Percentiles rank a stretch among this genome's conserved stretches.
phyloP scores from a whole-genome alignment of 2,797 vertebrate genomes.

The Hyperoplus lanceolatus region DNA sequence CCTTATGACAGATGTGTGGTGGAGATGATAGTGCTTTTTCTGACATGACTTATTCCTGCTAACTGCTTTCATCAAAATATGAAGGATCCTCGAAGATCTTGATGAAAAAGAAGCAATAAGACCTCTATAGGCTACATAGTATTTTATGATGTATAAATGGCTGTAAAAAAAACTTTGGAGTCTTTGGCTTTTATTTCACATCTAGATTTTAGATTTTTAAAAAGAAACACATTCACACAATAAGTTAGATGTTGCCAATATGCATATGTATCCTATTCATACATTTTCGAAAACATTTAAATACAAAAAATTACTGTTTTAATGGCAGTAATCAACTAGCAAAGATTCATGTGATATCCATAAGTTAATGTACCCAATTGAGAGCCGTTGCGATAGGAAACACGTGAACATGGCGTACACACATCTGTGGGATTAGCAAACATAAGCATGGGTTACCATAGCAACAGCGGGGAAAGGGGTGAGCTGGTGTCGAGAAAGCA shows the following conservation, averaged over 20 bases:
- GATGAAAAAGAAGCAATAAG: not conserved
- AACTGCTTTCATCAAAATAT: not conserved
- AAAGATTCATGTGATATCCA: no score
- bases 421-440: constrained; percentile 43
- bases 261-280: no score
- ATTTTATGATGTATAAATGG: no score
- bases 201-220: no score
- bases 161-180: no score
- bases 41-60: not conserved
- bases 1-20: not conserved
- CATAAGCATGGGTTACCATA: constrained; percentile 65
- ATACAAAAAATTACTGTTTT: no score
- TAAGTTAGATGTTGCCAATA: no score
- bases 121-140: no score
- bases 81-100: not conserved
- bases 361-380: constrained; percentile 13
- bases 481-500: constrained; percentile 33
- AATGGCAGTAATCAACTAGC: no score
- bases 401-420: constrained; percentile 42
- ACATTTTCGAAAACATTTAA: no score
- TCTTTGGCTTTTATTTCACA: no score
- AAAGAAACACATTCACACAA: no score
- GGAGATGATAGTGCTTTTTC: constrained; percentile 6
- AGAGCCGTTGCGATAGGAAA: constrained; percentile 37
- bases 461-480: constrained; percentile 52